Evolutionary conservation across 2,113 vertebrate genomes (phyloP), one percentile per base, ranked within the genome.

Genomic region (Elaphurus davidianus): DNA sequence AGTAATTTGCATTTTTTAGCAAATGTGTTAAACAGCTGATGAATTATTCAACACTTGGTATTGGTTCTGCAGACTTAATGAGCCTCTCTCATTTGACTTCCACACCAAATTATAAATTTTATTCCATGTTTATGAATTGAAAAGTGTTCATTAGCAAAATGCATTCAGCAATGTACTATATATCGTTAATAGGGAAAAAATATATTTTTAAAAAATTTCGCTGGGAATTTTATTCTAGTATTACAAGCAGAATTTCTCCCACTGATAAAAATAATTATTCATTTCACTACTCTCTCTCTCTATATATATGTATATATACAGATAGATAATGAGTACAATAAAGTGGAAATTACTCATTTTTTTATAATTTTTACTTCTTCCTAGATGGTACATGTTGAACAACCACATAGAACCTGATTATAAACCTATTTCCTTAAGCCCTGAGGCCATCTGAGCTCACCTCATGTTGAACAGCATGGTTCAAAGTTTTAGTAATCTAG

Each of bases 11-110:
- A 67, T 97, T 98, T 97, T 97, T 98, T 90, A 92, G 94, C 83
- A 98, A 98, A 97, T 98, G 74, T 98, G 91, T 97, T 98, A 97
- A 98, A 96, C 28, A 86, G 59, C n/a, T 97, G 59, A 99, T 98
- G 96, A 99, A 99, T 99, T 98, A 99, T 99, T 99, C 98, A 99
- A 85, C 21, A 79, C 12, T 93, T 87, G 45, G 52, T 99, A 43
- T 98, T 98, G 97, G 81, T 98, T 98, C 98, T 98, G 94, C 45
- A 98, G 95, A 98, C 96, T 98, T 98, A 98, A 98, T 98, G 97
- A 99, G 96, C 28, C 98, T 98, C 96, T 92, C 91, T 98, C 86
- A 98, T 99, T 98, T 98, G 95, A 98, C 97, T 98, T 98, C 87
- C 60, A 71, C 95, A 94, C 36, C 90, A 97, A 98, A 98, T 98